Evolutionary conservation across 2,888 invertebrate genomes (phyloP).

Genomic region (Plusia festucae): DNA sequence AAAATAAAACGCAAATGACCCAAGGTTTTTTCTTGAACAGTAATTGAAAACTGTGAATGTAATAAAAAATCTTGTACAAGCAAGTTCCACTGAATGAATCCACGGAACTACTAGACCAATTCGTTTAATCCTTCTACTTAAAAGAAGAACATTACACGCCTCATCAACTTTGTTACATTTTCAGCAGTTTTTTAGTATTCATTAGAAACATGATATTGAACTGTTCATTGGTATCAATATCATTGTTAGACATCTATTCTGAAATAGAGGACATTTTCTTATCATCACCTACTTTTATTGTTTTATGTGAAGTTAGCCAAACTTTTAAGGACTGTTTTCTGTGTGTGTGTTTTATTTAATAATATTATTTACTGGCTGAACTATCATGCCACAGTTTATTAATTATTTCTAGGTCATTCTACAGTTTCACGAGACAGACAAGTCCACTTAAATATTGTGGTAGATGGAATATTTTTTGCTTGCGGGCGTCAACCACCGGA

Average conservation of each 20-base stretch:
- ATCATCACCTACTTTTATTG: too few relatives aligned
- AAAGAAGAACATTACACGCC: constrained; percentile 51
- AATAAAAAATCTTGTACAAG: constrained; percentile 34
- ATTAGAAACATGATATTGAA: constrained; percentile 12
- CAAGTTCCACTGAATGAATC: constrained; percentile 44
- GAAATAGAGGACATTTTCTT: too few relatives aligned
- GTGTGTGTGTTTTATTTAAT: too few relatives aligned
- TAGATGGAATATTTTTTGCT: constrained; percentile 59
- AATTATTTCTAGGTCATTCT: neutral
- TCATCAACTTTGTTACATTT: constrained; percentile 36
- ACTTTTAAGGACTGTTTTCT: too few relatives aligned
- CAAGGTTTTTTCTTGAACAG: neutral
- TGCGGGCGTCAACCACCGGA: constrained; percentile 65
- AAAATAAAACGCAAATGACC: constrained; percentile 7
- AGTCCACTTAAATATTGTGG: constrained; percentile 43
- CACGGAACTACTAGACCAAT: constrained; percentile 48
- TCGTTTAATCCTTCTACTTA: constrained; percentile 50
- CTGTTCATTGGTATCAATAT: neutral
- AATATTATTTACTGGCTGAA: neutral
- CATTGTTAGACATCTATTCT: too few relatives aligned
- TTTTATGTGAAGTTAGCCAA: too few relatives aligned
- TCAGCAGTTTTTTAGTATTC: constrained; percentile 21
- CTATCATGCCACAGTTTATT: neutral
- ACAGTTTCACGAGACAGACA: constrained; percentile 27
- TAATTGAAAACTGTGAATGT: constrained; percentile 18